Evolutionary conservation across 1,140 invertebrate genomes (phyloP), one percentile per base, ranked within the genome.

Genomic region (Drosophila bocki): DNA sequence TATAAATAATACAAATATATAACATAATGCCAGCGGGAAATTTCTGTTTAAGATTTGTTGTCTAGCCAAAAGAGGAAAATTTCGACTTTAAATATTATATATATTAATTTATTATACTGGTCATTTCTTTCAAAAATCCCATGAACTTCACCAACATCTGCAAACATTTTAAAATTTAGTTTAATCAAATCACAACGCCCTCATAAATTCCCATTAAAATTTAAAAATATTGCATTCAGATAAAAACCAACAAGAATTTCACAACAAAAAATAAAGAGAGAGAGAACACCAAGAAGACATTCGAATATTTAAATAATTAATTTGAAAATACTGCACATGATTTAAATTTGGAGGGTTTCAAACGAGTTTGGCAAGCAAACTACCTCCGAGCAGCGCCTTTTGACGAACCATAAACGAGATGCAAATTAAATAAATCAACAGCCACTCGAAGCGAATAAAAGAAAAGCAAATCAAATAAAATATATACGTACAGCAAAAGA

Each of bases 401-500:
- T 67, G 47, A 69, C 61, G 51, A 44, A 68, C 64, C 75, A 75
- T 83, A 79, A 79, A 84, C 67, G 63, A 84, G 76, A 80, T 84
- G 72, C 72, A 71, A 84, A 84, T 84, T 77, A 64, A 64, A 62
- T 84, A 54, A 70, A 65, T 65, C 63, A 37, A 78, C 78, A 80
- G 37, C 39, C 47, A 45, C 39, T 53, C 71, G 42, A 75, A 58
- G 35, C 51, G 42, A 47, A 56, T 56, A 58, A 50, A 75, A 41
- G 56, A 61, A 53, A 71, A 62, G 32, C 17, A 44, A 51, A 22
- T 35, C 53, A 26, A 45, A 42, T n/a, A 33, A 32, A 9, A 37
- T 33, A 51, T 50, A 56, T 37, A 6, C 47, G 32, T 9, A 60
- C 47, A 77, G 37, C 32, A 63, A 47, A 62, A 74, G 61, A 65